Evolutionary conservation across 2,797 vertebrate genomes (phyloP), one percentile per base, ranked within the genome.

Genomic region (Hydrolagus colliei): DNA sequence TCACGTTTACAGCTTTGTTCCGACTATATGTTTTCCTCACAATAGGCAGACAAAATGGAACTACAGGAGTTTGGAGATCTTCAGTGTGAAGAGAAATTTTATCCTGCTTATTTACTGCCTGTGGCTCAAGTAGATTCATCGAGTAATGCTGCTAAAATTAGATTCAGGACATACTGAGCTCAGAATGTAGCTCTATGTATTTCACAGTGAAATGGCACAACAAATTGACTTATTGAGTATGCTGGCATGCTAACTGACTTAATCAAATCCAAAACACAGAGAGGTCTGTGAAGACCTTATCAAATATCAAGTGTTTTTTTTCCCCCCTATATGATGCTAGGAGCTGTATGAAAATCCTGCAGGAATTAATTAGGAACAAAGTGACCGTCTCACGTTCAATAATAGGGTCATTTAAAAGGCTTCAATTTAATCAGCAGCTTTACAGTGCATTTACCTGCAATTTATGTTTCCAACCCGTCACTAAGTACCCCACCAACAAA

Each of bases 131-230:
- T 63, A 87, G 86, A 89, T 89, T 89, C 89, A 89, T 88, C 86
- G 88, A 84, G 65, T 87, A 87, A 11, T 22, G 85, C 61, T 88
- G 61, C 63, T 89, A 71, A 89, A 90, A 88, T 71, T 77, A 72
- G 74, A 87, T 84, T 86, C 87, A 86, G 86, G 89, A 88, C 82
- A 80, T 73, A 87, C 86, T 32, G 86, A 75, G 86, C 89, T 82
- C 88, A 87, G 87, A 88, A 87, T 88, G 18, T 0, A 73, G 80
- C 85, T 63, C 86, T 86, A 87, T 8, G 62, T 80, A 88, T 89
- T 88, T 89, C 89, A 88, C 88, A 90, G 87, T 86, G 90, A 88
- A 90, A 87, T 86, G 86, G 86, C 87, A 68, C 52, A 88, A 88
- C 87, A 88, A 88, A 90, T 88, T 86, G 88, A 87, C 87, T 90